These are phyloP conservation scores for Esox lucius DNA, from an alignment of 2,797 vertebrate genomes.

Conservation along the genomic window DNA sequence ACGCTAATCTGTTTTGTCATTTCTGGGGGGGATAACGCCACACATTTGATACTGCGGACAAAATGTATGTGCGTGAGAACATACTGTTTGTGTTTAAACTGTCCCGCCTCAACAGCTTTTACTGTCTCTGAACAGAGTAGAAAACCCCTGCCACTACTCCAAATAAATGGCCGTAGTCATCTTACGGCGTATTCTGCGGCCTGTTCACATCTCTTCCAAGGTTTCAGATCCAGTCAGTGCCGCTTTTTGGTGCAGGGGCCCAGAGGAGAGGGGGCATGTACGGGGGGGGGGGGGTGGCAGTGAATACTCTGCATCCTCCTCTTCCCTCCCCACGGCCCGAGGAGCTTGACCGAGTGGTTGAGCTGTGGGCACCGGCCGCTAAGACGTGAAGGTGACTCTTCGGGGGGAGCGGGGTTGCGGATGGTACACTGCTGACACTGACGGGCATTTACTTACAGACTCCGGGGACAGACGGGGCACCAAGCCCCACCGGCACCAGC, in stretches of 20 bases:
- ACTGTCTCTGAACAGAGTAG: not conserved
- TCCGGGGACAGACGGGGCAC: constrained; percentile 6
- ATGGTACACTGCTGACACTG: constrained; percentile 58
- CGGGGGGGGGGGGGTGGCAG: no score
- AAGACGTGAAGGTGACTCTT: no score
- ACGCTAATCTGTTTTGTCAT: no score
- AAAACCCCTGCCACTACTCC: constrained; percentile 12
- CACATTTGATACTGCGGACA: not conserved
- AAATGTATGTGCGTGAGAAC: not conserved
- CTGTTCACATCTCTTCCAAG: constrained; percentile 11
- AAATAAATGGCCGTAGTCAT: constrained; percentile 22
- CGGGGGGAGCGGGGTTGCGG: constrained; percentile 32
- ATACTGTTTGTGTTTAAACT: not conserved
- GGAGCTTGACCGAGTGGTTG: no score
- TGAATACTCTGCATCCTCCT: no score
- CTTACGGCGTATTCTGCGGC: constrained; percentile 18
- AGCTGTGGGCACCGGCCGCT: no score
- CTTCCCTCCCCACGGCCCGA: no score
- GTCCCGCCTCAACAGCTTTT: not conserved
- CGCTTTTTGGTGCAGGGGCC: constrained; percentile 29
- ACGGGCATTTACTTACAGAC: constrained; percentile 59
- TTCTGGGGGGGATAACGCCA: not conserved
- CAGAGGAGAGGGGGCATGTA: constrained; percentile 17
- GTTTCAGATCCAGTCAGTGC: constrained; percentile 10
- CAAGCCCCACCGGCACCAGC: constrained; percentile 36